Base-by-base conservation (phyloP, 2,113 vertebrate genomes). In the Melanostigma gelatinosum region DNA sequence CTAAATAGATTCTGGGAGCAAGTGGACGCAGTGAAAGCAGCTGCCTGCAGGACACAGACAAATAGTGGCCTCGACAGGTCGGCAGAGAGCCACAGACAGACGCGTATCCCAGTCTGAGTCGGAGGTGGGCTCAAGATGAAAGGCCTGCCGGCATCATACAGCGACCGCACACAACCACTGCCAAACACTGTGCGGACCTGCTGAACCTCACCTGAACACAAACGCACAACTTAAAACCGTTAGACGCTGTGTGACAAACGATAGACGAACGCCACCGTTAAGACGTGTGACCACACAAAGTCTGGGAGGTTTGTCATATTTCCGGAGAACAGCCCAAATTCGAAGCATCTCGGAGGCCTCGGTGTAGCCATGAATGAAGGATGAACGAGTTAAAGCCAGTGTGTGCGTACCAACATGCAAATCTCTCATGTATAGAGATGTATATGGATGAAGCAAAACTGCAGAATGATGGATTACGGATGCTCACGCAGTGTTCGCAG, bases 71-170 rank as follows among this genome's bases (percentile, higher is more conserved):
- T 2, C 72, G 60, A 75, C 79, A 68, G 54, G 55, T 62, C 69
- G 68, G 70, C 67, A 79, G 73, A 62, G 5, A 66, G 63, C 27
- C 44, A 64, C 46, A 70, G 29, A 76, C 54, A 73, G 48, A 54
- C 66, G 68, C 40, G 52, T 46, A n/a, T 42, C 72, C 40, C 50
- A 79, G 58, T 60, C 6, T 78, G 80, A 84, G 62, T 85, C 80
- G 82, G 36, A 60, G 32, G 18, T 60, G 50, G 78, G 83, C 55
- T 61, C 65, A 62, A 36, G 69, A 84, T 85, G 58, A 79, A 81
- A 79, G 63, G 40, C 62, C 72, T 70, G 38, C 50, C 60, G 32
- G 32, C 22, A 4, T 48, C 54, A 44, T 6, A 70, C 48, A 66
- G 44, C 9, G 8, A 66, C 50, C 9, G 38, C 44, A 48, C 13